Conservation (phyloP, 1,140 invertebrate species). For the Glomeris maerens region DNA sequence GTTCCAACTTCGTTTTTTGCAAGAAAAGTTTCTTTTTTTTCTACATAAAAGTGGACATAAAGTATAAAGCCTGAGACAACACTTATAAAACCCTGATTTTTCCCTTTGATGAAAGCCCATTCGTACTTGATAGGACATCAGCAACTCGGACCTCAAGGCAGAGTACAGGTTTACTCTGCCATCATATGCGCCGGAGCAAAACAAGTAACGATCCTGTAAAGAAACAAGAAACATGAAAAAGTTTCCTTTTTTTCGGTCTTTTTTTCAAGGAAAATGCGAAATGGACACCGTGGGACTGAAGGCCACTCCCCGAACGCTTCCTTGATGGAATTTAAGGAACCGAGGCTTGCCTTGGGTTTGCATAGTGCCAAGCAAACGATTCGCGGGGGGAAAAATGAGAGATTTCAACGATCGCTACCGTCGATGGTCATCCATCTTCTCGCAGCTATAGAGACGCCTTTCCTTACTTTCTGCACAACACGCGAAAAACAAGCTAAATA, state of each 20-base stretch:
- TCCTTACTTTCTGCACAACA: no score
- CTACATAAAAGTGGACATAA: background rate
- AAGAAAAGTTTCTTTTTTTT: no score
- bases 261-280: background rate
- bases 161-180: conserved; percentile 39
- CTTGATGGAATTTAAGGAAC: conserved; percentile 35
- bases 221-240: conserved; percentile 10
- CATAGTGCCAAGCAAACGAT: no score
- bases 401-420: no score
- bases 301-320: conserved; percentile 34
- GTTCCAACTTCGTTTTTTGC: no score
- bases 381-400: no score
- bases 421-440: no score
- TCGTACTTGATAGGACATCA: conserved; percentile 30
- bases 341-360: conserved; percentile 35
- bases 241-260: background rate
- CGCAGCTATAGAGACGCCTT: no score
- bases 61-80: conserved; percentile 9
- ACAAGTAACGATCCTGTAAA: conserved; percentile 36
- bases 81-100: no score
- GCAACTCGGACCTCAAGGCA: conserved; percentile 31
- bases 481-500: no score
- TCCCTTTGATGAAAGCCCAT: no score
- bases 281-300: conserved; percentile 34
- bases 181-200: conserved; percentile 38